These are phyloP conservation scores for Ectropis crepuscularia DNA, from an alignment of 2,888 invertebrate genomes.

Conservation along the genomic window DNA sequence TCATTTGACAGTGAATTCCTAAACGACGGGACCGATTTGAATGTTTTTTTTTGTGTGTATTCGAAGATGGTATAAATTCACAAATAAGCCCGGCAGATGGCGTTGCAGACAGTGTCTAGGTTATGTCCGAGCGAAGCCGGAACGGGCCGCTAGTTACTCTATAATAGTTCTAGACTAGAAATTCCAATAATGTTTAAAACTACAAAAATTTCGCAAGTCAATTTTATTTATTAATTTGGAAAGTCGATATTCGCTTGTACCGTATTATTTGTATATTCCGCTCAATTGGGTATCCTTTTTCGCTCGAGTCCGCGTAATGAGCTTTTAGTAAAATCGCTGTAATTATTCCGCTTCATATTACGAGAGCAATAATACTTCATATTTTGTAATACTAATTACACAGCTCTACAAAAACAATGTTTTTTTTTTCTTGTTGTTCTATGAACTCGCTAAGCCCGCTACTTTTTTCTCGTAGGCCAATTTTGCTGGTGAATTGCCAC, in stretches of 20 bases:
- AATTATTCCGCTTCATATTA: conserved; percentile 26
- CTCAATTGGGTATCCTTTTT: conserved; percentile 23
- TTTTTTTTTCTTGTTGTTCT: neutral
- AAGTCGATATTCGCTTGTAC: conserved; percentile 9
- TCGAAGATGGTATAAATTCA: no score
- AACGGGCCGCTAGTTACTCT: no score
- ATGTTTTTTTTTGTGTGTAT: no score
- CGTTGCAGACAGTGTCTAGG: no score
- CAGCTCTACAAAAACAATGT: neutral
- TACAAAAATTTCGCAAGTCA: neutral
- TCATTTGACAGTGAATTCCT: no score
- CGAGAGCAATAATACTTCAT: conserved; percentile 16
- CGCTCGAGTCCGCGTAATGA: conserved; percentile 17
- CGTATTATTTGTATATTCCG: conserved; percentile 3
- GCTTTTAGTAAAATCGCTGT: conserved; percentile 26
- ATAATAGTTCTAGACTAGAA: neutral
- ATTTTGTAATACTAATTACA: conserved; percentile 9
- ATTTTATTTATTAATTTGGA: conserved; percentile 9
- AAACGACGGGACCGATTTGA: no score
- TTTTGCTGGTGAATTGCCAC: no score
- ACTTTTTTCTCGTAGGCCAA: no score
- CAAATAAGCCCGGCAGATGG: no score
- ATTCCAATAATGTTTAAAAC: neutral
- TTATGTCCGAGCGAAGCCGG: no score
- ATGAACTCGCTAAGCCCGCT: no score